A percentile compares a stretch with the other conserved stretches of the same genome.
Conservation (phyloP, 2,113 vertebrate species). For the Halcyon senegalensis region DNA sequence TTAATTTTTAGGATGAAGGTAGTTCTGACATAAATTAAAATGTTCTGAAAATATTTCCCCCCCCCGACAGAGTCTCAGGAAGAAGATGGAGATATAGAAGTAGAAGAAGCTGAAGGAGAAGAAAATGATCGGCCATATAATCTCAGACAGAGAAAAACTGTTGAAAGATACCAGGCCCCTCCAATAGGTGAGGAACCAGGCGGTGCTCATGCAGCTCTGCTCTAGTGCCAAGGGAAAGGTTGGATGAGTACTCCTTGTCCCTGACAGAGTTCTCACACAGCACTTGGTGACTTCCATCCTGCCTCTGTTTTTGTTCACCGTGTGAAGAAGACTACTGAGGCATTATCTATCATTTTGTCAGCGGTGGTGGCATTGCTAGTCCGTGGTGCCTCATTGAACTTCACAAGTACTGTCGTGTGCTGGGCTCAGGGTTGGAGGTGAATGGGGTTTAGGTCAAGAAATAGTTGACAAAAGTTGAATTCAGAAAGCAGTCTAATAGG, state of each 20-base stretch:
- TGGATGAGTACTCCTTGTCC: neutral
- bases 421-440: neutral
- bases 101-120: slow-evolving; percentile 93
- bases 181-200: slow-evolving; percentile 86
- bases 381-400: neutral
- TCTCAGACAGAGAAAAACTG: slow-evolving; percentile 96
- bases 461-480: neutral
- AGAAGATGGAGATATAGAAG: slow-evolving; percentile 95
- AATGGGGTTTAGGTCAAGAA: neutral
- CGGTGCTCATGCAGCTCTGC: neutral
- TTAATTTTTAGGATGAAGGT: neutral
- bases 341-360: neutral
- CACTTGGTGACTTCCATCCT: neutral
- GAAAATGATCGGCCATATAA: slow-evolving; percentile 96
- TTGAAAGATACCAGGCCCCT: slow-evolving; percentile 96
- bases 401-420: neutral
- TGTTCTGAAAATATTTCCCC: neutral
- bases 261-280: neutral
- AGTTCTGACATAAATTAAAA: neutral
- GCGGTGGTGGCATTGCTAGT: neutral
- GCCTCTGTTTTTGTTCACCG: neutral
- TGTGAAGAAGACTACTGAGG: fast-evolving
- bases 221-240: neutral
- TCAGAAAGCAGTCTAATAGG: neutral
- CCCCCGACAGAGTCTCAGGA: slow-evolving; percentile 88